Evolutionary conservation across 2,888 invertebrate species (phyloP), one percentile per base, ranked within the genome.

Genomic region (Melieria picta): DNA sequence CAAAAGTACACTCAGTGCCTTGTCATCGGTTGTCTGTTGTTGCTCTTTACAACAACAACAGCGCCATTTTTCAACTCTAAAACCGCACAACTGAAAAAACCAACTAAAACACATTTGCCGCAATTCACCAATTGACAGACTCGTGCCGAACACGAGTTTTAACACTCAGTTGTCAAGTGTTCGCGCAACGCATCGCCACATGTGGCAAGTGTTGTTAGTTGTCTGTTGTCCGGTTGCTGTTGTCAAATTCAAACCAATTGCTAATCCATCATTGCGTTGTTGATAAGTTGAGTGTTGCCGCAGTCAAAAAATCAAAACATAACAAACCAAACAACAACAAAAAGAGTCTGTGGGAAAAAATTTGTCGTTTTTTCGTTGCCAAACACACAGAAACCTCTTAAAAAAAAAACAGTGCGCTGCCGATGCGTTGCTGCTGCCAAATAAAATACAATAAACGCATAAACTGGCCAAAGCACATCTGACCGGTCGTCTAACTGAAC

Each of bases 91-190:
- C 16, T 16, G 16, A 16, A 16, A 16, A 16, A 16, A 16, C 16
- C 16, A 16, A 16, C 9, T 30, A 7, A 30, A 30, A 30, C 16
- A 9, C 30, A 30, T 30, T 30, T 30, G 30, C 30, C 58, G 1
- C 11, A 30, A 11, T 61, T 30, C 30, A 61, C 42, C 10, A 61
- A 43, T 13, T 13, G 46, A 55, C 65, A 56, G 57, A 43, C 43
- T 56, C 56, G 46, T 57, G 52, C 52, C 50, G 57, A 56, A 65
- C 58, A 70, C 60, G 70, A 64, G 13, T 64, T 64, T 48, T 60
- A 70, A 60, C 70, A 65, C 70, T 64, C 61, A 50, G 16, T n/a
- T 13, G 10, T n/a, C 52, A n/a, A 52, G 52, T 52, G 7, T 11
- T 52, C 52, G 52, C 9, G 11, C 13, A 52, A 11, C 13, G 13